These are phyloP conservation scores for Cheilosia variabilis DNA, from an alignment of 2,888 invertebrate species.

Conservation along the genomic window DNA sequence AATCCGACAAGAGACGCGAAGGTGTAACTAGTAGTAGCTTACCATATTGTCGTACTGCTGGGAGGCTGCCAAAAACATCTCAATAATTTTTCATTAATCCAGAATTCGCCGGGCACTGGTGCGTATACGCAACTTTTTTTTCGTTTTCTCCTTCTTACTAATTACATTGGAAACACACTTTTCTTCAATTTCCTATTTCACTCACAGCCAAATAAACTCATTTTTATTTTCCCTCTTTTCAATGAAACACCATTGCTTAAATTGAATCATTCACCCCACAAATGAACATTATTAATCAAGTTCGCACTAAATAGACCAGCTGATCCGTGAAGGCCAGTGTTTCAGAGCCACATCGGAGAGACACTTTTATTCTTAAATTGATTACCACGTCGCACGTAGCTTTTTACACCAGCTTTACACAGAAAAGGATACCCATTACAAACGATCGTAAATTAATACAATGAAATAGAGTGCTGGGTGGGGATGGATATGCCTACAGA, in stretches of 20 bases:
- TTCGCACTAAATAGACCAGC: slow-evolving; percentile 16
- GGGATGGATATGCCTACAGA: background rate
- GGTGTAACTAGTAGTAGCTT: slow-evolving; percentile 20
- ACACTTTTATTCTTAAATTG: slow-evolving; percentile 11
- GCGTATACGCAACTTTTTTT: slow-evolving; percentile 51
- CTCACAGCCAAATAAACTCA: slow-evolving; percentile 15
- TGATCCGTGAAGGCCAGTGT: slow-evolving; percentile 3
- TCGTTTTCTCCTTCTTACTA: background rate
- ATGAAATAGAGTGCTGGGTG: background rate
- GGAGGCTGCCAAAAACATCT: slow-evolving; percentile 35
- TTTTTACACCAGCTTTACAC: slow-evolving; percentile 5
- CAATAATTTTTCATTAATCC: slow-evolving; percentile 30
- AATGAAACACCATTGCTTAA: slow-evolving; percentile 1
- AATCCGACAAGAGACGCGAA: background rate
- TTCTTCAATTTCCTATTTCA: background rate
- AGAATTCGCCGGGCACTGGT: slow-evolving; percentile 16
- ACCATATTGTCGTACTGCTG: slow-evolving; percentile 57
- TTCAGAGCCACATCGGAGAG: background rate
- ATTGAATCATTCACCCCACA: slow-evolving; percentile 3
- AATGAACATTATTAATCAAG: slow-evolving; percentile 28
- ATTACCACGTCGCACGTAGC: background rate
- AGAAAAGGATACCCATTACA: background rate
- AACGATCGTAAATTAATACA: slow-evolving; percentile 33
- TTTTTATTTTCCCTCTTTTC: slow-evolving; percentile 6
- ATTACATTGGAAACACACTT: background rate